phyloP scores from a whole-genome alignment of 1,140 invertebrate species.

The Papilio xuthus region DNA sequence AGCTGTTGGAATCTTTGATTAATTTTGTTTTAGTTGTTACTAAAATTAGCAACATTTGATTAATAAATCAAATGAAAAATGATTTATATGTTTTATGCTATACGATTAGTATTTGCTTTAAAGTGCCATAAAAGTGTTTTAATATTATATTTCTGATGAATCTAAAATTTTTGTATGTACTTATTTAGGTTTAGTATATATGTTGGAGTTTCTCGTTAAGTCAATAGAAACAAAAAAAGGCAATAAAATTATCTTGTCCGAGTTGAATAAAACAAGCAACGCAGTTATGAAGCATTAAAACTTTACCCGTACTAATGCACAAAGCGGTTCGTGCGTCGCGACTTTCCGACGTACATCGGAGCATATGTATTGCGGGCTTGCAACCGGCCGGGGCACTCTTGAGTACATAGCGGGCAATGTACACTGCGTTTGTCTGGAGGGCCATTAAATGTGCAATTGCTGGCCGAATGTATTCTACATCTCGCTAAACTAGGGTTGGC shows the following conservation, averaged over 20 bases:
- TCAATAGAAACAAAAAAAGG: not conserved
- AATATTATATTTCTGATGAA: too few species aligned
- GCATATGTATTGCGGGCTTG: slow-evolving; percentile 11
- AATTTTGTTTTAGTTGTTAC: not conserved
- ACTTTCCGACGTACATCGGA: slow-evolving; percentile 12
- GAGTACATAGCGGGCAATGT: slow-evolving; percentile 29
- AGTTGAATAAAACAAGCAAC: slow-evolving; percentile 19
- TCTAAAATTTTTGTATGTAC: too few species aligned
- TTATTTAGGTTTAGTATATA: not conserved
- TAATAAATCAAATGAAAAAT: not conserved
- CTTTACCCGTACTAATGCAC: slow-evolving; percentile 27
- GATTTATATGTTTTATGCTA: too few species aligned
- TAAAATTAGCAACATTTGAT: too few species aligned
- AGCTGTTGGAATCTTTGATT: not conserved
- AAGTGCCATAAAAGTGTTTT: too few species aligned
- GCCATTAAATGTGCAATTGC: slow-evolving; percentile 62
- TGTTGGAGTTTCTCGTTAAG: not conserved
- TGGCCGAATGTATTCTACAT: slow-evolving; percentile 39
- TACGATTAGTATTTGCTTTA: too few species aligned
- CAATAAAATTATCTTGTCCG: slow-evolving; percentile 14
- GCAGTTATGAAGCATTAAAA: slow-evolving; percentile 9
- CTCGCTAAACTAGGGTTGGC: slow-evolving; percentile 46
- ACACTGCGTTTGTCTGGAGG: slow-evolving; percentile 48
- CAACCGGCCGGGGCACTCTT: slow-evolving; percentile 11
- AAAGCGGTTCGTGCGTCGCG: slow-evolving; percentile 22